Percentiles rank a stretch among this genome's conserved stretches.
Conservation (phyloP, 2,113 vertebrate species). For the Hippocampus zosterae region DNA sequence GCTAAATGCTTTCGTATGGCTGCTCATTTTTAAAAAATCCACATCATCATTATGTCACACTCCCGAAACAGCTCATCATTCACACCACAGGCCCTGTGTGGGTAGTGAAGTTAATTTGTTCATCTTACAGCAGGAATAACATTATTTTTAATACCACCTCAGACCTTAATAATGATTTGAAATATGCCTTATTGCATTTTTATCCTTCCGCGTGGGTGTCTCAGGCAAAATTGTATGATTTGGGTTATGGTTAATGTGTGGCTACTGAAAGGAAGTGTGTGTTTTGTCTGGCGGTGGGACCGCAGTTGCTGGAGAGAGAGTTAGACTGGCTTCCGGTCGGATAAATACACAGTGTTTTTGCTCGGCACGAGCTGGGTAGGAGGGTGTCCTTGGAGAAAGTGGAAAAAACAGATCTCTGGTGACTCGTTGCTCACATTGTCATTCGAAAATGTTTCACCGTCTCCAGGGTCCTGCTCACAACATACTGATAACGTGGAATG, state of each 20-base stretch:
- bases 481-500: slow-evolving; percentile 6
- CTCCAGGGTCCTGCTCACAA: not conserved
- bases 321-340: slow-evolving; percentile 4
- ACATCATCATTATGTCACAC: slow-evolving; percentile 1
- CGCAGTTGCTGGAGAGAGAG: slow-evolving; percentile 2
- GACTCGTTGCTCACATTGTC: not conserved
- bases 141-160: slow-evolving; percentile 25
- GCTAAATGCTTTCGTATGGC: slow-evolving; percentile 49
- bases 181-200: slow-evolving; percentile 46
- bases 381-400: slow-evolving; percentile 3
- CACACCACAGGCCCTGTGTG: not conserved
- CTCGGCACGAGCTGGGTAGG: slow-evolving; percentile 15
- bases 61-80: slow-evolving; percentile 26
- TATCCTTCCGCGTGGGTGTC: slow-evolving; percentile 19
- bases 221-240: slow-evolving; percentile 17
- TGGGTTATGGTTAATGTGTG: slow-evolving; percentile 20
- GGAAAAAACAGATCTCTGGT: slow-evolving; percentile 2
- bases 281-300: slow-evolving; percentile 11
- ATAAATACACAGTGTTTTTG: slow-evolving; percentile 38
- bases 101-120: slow-evolving; percentile 33
- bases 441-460: not conserved
- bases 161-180: slow-evolving; percentile 41
- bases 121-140: slow-evolving; percentile 28
- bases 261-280: slow-evolving; percentile 17
- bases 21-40: slow-evolving; percentile 6